Evolutionary conservation across 1,140 invertebrate genomes (phyloP).

Genomic region (Gyrodactylus salaris): DNA sequence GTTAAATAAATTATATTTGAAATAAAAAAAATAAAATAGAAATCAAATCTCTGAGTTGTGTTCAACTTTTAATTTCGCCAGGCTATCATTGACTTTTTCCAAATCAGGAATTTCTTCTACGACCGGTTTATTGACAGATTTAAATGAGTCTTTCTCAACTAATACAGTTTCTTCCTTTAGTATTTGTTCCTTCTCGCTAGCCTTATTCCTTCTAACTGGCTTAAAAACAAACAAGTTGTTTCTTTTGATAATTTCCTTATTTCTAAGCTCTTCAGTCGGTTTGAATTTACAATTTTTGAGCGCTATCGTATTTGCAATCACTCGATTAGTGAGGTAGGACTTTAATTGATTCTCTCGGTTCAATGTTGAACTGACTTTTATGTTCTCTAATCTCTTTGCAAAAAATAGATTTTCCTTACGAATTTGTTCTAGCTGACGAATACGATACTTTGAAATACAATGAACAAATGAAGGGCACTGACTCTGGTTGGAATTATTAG

Average conservation of each 20-base stretch:
- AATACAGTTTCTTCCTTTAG: too few species aligned
- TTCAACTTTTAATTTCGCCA: too few species aligned
- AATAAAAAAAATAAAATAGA: too few species aligned
- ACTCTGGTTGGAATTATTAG: not conserved
- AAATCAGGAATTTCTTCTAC: too few species aligned
- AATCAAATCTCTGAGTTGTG: too few species aligned
- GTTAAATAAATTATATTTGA: too few species aligned
- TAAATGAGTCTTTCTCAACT: too few species aligned
- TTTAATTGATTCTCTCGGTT: not conserved
- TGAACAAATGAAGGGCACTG: not conserved
- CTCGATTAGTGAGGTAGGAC: not conserved
- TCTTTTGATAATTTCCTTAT: not conserved
- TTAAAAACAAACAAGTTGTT: not conserved
- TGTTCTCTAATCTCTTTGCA: not conserved
- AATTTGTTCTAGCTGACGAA: not conserved
- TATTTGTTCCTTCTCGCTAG: too few species aligned
- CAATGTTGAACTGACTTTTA: not conserved
- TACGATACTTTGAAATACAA: not conserved
- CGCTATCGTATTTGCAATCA: not conserved
- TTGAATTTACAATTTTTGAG: not conserved
- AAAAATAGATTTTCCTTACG: not conserved
- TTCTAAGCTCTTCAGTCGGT: not conserved
- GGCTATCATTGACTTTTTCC: too few species aligned
- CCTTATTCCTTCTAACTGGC: too few species aligned
- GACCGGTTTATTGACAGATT: too few species aligned